These are phyloP conservation scores for Anhinga rufa DNA, from an alignment of 2,113 vertebrate species.

Conservation along the genomic window DNA sequence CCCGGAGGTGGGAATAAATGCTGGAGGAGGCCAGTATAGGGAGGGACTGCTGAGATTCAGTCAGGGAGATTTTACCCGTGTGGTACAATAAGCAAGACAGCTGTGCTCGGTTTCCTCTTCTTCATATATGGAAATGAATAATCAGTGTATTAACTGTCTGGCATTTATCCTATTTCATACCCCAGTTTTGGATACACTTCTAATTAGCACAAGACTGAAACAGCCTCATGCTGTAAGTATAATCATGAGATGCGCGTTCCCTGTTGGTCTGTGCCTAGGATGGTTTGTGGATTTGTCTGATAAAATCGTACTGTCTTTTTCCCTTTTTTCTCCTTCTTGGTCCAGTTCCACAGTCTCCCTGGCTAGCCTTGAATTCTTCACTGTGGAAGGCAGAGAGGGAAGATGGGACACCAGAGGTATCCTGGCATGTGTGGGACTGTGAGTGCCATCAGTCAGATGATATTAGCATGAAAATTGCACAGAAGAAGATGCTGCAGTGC, in stretches of 20 bases:
- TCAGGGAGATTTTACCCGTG: background rate
- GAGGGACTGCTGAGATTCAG: background rate
- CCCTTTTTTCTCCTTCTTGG: background rate
- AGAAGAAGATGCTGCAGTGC: background rate
- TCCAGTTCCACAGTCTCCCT: background rate
- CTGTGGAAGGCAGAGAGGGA: background rate
- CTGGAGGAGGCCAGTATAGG: background rate
- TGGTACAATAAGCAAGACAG: background rate
- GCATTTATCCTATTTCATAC: background rate
- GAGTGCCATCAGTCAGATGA: background rate
- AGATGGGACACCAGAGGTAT: background rate
- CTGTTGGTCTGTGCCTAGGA: background rate
- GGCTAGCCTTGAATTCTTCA: background rate
- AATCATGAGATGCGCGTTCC: background rate
- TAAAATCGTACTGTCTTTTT: background rate
- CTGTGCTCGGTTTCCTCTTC: background rate
- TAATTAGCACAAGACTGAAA: background rate
- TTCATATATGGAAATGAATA: background rate
- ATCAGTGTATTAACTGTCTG: background rate
- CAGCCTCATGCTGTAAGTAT: background rate
- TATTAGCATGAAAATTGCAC: background rate
- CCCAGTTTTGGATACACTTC: background rate
- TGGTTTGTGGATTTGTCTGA: background rate
- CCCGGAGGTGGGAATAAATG: background rate
- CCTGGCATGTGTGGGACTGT: background rate